Evolutionary conservation across 2,888 invertebrate genomes (phyloP).

Genomic region (Esperia sulphurella): DNA sequence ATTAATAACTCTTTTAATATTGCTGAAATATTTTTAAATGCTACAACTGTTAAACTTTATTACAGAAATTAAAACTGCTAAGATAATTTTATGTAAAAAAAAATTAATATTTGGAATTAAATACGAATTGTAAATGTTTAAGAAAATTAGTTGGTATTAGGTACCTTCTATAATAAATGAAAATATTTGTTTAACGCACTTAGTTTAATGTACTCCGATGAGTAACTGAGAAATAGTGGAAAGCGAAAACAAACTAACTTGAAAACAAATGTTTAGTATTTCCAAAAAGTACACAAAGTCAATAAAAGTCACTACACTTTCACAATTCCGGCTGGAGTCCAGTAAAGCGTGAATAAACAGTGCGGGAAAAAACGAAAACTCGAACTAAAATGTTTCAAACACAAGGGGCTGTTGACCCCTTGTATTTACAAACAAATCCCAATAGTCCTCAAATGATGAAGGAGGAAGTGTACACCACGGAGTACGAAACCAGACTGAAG

Average conservation of each 20-base stretch:
- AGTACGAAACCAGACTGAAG: slow-evolving; percentile 70
- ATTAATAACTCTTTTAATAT: no score
- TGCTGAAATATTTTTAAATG: no score
- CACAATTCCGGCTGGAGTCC: slow-evolving; percentile 5
- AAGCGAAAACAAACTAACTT: not conserved
- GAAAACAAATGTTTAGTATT: not conserved
- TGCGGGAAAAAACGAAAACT: slow-evolving; percentile 6
- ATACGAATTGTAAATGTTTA: no score
- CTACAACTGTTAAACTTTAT: no score
- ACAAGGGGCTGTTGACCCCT: slow-evolving; percentile 47
- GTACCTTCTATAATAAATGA: no score
- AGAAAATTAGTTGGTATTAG: no score
- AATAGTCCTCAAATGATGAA: slow-evolving; percentile 24
- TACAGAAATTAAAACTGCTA: no score
- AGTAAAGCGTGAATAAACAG: slow-evolving; percentile 5
- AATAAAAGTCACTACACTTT: slow-evolving; percentile 6
- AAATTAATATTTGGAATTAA: no score
- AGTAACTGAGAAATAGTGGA: no score
- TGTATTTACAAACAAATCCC: slow-evolving; percentile 60
- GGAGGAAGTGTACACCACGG: slow-evolving; percentile 56
- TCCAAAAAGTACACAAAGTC: slow-evolving; percentile 1
- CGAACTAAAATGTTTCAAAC: slow-evolving; percentile 26
- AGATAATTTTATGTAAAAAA: no score
- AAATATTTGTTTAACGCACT: no score
- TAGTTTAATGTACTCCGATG: no score